Conservation (phyloP, 2,797 vertebrate genomes). For the Ctenopoma multispine region DNA sequence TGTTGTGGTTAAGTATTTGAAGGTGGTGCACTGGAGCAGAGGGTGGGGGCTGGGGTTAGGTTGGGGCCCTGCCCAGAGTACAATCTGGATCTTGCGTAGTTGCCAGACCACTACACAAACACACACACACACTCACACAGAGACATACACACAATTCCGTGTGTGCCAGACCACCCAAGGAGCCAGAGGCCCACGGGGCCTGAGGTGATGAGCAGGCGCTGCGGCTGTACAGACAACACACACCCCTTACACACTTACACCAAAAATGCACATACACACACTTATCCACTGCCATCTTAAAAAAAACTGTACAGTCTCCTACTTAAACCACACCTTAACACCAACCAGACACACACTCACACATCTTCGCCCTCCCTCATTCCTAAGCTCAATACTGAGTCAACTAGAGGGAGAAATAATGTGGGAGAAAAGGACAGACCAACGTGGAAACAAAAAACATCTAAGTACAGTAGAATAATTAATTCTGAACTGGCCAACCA, state of each 20-base stretch:
- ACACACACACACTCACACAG: conserved; percentile 38
- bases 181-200: conserved; percentile 84
- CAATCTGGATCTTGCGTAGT: conserved; percentile 86
- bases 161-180: conserved; percentile 92
- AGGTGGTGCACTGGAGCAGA: conserved; percentile 81
- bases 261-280: conserved; percentile 48
- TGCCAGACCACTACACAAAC: conserved; percentile 86
- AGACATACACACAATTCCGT: conserved; percentile 67
- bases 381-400: conserved; percentile 60
- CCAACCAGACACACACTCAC: conserved; percentile 49
- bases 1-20: conserved; percentile 82
- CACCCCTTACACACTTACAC: conserved; percentile 66
- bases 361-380: conserved; percentile 60
- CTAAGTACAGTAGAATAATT: conserved; percentile 58
- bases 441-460: conserved; percentile 38
- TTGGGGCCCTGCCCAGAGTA: conserved; percentile 87
- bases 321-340: conserved; percentile 69
- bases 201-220: conserved; percentile 87
- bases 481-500: conserved; percentile 67
- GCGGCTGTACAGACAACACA: conserved; percentile 82
- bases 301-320: conserved; percentile 54
- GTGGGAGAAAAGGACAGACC: conserved; percentile 42
- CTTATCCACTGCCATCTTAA: conserved; percentile 71
- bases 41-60: conserved; percentile 82
- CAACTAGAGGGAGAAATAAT: conserved; percentile 55